A percentile compares a stretch with the other conserved stretches of the same genome.
phyloP scores from a whole-genome alignment of 2,113 vertebrate species.

The Sinocyclocheilus maitianheensis region DNA sequence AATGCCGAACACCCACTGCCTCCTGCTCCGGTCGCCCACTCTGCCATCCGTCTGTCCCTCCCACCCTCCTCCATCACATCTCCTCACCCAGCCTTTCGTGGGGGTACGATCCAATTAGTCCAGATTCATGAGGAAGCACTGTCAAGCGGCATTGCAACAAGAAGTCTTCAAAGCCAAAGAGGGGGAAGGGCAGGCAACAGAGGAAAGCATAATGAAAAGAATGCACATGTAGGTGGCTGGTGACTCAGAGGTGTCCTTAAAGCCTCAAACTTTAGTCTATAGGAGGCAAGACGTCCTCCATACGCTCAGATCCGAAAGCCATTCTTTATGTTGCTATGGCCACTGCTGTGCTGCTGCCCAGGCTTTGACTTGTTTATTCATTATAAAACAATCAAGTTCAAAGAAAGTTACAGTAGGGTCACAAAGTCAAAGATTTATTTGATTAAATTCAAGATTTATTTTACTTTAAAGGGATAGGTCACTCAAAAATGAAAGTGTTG shows the following conservation, averaged over 20 bases:
- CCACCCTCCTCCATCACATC: slow-evolving; percentile 29
- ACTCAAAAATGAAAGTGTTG: no score
- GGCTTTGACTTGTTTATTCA: background rate
- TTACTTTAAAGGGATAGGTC: no score
- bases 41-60: slow-evolving; percentile 5
- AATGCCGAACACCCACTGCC: slow-evolving; percentile 6
- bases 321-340: background rate
- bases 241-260: slow-evolving; percentile 2
- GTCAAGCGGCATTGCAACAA: slow-evolving; percentile 26
- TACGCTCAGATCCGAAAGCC: background rate
- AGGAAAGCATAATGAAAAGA: slow-evolving; percentile 18
- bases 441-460: no score
- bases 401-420: background rate
- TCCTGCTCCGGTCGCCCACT: slow-evolving; percentile 1
- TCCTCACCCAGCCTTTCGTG: slow-evolving; percentile 18
- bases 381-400: background rate
- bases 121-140: slow-evolving; percentile 48
- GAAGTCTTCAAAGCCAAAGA: slow-evolving; percentile 42
- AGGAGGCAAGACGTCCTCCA: background rate
- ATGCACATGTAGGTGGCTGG: background rate
- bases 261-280: slow-evolving; percentile 13
- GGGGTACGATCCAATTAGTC: slow-evolving; percentile 54
- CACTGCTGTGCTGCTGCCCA: background rate
- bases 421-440: background rate
- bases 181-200: slow-evolving; percentile 11